Percentiles rank a stretch among this genome's conserved stretches.
phyloP scores from a whole-genome alignment of 2,113 vertebrate genomes.

The Neotoma lepida region DNA sequence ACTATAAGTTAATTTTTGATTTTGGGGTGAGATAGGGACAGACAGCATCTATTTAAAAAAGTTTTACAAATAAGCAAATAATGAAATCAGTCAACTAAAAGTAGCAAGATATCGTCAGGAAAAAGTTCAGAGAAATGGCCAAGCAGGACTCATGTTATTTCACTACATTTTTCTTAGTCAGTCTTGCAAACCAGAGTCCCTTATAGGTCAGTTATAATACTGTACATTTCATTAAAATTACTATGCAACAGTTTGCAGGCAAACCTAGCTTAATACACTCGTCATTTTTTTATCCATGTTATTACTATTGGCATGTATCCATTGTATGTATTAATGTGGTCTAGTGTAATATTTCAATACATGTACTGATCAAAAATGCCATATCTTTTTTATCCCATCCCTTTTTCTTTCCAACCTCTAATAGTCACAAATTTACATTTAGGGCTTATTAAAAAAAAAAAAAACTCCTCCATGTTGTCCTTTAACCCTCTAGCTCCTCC shows the following conservation, averaged over 20 bases:
- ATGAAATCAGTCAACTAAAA: slow-evolving; percentile 26
- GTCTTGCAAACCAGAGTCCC: background rate
- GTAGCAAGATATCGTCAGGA: background rate
- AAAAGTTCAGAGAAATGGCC: slow-evolving; percentile 32
- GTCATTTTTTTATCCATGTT: background rate
- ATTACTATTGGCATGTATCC: background rate
- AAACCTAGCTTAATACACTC: background rate
- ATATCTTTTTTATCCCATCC: background rate
- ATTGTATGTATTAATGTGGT: background rate
- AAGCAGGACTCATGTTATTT: background rate
- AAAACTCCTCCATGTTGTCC: too few relatives aligned
- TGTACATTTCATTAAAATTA: background rate
- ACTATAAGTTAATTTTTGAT: background rate
- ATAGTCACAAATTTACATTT: background rate
- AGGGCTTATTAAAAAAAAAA: background rate
- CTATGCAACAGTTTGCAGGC: slow-evolving; percentile 24
- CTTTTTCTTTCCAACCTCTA: background rate
- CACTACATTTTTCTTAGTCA: slow-evolving; percentile 1
- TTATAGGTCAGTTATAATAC: background rate
- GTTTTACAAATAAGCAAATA: slow-evolving; percentile 3
- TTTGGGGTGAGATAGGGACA: background rate
- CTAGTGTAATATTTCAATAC: background rate
- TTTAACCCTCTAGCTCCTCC: background rate
- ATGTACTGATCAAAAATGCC: background rate
- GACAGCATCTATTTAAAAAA: background rate